Evolutionary conservation across 2,113 vertebrate genomes (phyloP), one percentile per base, ranked within the genome.

Genomic region (Oreotragus oreotragus): DNA sequence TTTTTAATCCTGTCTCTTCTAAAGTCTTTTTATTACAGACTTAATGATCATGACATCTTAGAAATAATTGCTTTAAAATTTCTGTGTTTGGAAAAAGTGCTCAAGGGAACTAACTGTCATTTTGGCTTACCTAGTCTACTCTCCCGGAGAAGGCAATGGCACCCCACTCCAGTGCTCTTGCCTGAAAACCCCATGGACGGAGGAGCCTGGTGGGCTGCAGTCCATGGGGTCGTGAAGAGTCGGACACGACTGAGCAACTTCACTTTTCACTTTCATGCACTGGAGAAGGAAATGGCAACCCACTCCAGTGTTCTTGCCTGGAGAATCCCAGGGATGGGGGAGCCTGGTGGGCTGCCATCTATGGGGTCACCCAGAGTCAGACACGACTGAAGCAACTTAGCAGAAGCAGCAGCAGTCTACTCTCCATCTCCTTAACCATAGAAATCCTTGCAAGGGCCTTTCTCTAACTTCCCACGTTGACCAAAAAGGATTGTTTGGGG

Each of bases 41-140:
- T 43, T 53, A 96, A 76, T 30, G n/a, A 89, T 60, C 17, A 39
- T 2, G 15, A 8, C 27, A 57, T 23, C 64, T 51, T 45, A 93
- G n/a, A 84, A 96, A 87, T 28, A 8, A 36, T 0, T 57, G n/a
- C 62, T 94, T 60, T 84, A 84, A 95, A 80, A 88, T 28, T 8
- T 51, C 19, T 70, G n/a, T 27, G 33, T 81, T 80, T 90, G n/a
- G 12, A 30, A 76, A 47, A 91, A 27, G 25, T 33, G 8, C 45
- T 47, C 15, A n/a, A 81, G 94, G 60, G 47, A 25, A 64, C n/a
- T 33, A 45, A 36, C 36, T 36, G 10, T 19, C 62, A 47, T 36
- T 62, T 70, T 64, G 45, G n/a, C 15, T 70, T 85, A 13, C 7
- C 5, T 5, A 47, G 8, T 57, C 14, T 36, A n/a, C 51, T 55